Conservation (phyloP, 2,797 vertebrate species). For the Nyctalus aviator region DNA sequence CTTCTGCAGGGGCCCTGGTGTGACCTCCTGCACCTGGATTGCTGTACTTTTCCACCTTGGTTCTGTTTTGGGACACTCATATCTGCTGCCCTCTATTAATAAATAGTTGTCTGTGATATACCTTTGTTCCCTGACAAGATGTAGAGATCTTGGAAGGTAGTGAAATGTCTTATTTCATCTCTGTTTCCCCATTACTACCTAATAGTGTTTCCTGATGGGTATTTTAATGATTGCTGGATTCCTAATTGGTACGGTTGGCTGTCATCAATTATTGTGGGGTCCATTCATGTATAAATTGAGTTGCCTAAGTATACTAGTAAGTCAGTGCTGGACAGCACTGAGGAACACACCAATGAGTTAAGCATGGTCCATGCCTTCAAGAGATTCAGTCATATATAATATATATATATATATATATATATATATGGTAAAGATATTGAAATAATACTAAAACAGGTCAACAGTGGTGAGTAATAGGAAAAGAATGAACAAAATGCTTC, state of each 20-base stretch:
- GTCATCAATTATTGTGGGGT: not conserved
- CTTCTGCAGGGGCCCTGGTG: not conserved
- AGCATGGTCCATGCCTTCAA: not conserved
- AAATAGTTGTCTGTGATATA: not conserved
- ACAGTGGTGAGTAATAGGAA: not conserved
- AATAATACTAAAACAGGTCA: not conserved
- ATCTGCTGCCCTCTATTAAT: not conserved
- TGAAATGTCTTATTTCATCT: slow-evolving; percentile 24
- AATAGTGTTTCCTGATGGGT: not conserved
- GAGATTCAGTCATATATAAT: not conserved
- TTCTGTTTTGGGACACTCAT: not conserved
- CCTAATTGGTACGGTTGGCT: not conserved
- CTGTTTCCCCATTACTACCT: not conserved
- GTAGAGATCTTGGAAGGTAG: not conserved
- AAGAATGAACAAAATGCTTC: not conserved
- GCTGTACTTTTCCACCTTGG: not conserved
- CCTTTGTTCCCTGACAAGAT: not conserved
- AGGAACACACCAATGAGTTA: not conserved
- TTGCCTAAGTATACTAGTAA: not conserved
- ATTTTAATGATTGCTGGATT: not conserved
- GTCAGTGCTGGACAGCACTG: not conserved
- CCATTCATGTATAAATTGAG: not conserved
- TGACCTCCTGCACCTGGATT: not conserved
- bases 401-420: not conserved
- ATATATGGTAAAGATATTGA: not conserved